Evolutionary conservation across 53 echinoderm and acorn worm genomes (phyloP).

Genomic region (Temnopleurus reevesii): DNA sequence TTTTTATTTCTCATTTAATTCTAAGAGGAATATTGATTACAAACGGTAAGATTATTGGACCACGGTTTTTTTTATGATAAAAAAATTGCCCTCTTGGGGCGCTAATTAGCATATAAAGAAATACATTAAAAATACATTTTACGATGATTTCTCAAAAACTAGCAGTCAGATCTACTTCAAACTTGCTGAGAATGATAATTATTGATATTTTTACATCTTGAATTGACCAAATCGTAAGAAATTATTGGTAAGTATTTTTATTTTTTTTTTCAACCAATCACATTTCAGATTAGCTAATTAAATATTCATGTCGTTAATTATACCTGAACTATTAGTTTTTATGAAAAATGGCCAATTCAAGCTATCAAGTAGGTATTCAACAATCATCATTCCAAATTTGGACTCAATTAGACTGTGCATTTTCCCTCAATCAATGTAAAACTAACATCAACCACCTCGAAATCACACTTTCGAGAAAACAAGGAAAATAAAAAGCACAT

Average conservation of each 20-base stretch:
- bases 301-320: not conserved
- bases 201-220: not conserved
- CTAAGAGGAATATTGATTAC: not conserved
- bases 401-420: not conserved
- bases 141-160: not conserved
- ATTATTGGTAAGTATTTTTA: not conserved
- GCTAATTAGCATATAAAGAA: constrained; percentile 10
- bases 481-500: too few species aligned
- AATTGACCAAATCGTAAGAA: not conserved
- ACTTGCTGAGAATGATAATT: not conserved
- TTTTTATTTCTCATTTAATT: not conserved
- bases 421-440: not conserved
- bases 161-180: not conserved
- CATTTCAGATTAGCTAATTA: constrained; percentile 8
- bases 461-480: too few species aligned
- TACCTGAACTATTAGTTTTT: not conserved
- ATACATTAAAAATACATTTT: constrained; percentile 23
- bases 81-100: too few species aligned
- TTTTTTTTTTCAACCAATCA: not conserved
- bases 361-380: not conserved
- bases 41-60: not conserved
- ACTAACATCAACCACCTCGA: too few species aligned
- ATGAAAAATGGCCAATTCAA: not conserved
- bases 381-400: not conserved
- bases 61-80: not conserved